Conservation (phyloP, 2,888 invertebrate genomes). For the Drosophila cognata region DNA sequence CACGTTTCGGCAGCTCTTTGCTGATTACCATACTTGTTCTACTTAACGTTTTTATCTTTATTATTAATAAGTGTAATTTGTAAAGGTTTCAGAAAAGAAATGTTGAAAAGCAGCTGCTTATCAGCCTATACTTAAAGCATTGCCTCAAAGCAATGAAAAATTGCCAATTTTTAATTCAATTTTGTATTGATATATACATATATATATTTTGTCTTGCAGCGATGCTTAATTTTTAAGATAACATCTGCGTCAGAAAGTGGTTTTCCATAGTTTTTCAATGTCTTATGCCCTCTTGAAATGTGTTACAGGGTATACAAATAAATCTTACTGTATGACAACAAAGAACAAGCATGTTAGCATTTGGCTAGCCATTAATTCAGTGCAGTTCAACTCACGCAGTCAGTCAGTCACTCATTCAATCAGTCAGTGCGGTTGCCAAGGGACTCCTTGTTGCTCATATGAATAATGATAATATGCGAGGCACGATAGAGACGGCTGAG, state of each 20-base stretch:
- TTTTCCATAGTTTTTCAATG: neutral
- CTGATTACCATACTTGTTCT: constrained; percentile 21
- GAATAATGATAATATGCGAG: constrained; percentile 75
- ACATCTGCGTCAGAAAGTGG: neutral
- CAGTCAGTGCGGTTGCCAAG: constrained; percentile 74
- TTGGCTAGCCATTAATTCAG: constrained; percentile 6
- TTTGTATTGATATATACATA: neutral
- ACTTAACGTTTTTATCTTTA: neutral
- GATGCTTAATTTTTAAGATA: neutral
- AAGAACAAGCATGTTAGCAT: constrained; percentile 7
- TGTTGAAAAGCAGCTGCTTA: neutral
- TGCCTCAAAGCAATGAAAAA: constrained; percentile 41
- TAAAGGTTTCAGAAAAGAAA: neutral
- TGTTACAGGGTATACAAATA: constrained; percentile 7
- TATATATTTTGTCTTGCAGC: neutral
- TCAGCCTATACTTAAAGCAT: constrained; percentile 25
- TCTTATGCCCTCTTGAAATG: neutral
- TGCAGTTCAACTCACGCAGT: constrained; percentile 13
- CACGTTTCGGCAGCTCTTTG: constrained; percentile 9
- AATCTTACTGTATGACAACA: constrained; percentile 11
- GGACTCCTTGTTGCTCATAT: constrained; percentile 57
- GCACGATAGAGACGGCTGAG: constrained; percentile 30
- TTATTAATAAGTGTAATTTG: constrained; percentile 2
- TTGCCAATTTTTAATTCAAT: neutral
- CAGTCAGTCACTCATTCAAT: constrained; percentile 25